A percentile compares a stretch with the other conserved stretches of the same genome.
Conservation (phyloP, 2,113 vertebrate genomes). For the Marcusenius ussheri region DNA sequence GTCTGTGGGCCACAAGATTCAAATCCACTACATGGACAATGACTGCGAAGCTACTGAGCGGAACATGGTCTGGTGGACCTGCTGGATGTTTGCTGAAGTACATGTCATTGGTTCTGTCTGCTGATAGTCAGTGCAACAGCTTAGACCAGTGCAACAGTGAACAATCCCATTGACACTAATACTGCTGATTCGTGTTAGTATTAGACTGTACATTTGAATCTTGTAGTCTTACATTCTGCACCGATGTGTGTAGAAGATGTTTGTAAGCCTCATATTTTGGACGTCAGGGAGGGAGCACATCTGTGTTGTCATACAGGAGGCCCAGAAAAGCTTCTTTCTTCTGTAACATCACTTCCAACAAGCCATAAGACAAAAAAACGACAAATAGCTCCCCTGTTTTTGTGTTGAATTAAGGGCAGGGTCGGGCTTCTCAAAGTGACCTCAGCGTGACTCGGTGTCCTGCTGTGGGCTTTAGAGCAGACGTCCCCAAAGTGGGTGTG, state of each 20-base stretch:
- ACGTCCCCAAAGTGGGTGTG: background rate
- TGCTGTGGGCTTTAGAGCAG: background rate
- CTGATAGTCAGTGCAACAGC: background rate
- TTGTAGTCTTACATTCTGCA: background rate
- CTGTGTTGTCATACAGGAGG: too few species aligned
- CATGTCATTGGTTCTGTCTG: background rate
- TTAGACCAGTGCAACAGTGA: background rate
- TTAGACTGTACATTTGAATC: background rate
- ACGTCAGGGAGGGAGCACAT: background rate
- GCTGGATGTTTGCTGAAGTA: background rate
- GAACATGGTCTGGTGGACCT: background rate
- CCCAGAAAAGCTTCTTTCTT: background rate
- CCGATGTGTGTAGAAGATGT: background rate
- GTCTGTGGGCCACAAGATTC: background rate
- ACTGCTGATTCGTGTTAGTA: background rate
- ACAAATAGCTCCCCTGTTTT: background rate
- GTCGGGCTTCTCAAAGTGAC: background rate
- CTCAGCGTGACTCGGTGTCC: background rate
- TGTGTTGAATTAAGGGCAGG: background rate
- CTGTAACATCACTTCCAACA: background rate
- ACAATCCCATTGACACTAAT: background rate
- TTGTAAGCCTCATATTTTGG: background rate
- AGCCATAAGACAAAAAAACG: background rate
- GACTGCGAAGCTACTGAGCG: background rate
- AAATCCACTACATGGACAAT: background rate